A percentile compares a stretch with the other conserved stretches of the same genome.
phyloP scores from a whole-genome alignment of 2,797 vertebrate species.

The Crax fasciolata region DNA sequence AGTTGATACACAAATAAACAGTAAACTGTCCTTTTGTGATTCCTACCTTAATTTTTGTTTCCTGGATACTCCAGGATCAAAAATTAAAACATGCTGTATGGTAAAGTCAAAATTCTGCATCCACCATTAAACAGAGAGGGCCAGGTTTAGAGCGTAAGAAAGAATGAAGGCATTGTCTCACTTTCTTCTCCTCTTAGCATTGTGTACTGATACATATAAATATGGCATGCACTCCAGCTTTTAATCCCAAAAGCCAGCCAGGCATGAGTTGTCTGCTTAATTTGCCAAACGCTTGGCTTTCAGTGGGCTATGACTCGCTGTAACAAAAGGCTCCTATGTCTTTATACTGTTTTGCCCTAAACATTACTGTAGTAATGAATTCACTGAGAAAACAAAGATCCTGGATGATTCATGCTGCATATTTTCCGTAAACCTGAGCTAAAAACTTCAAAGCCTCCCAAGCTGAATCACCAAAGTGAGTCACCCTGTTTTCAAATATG shows the following conservation, averaged over 20 bases:
- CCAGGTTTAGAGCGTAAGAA: neutral
- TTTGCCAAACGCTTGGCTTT: neutral
- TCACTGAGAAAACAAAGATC: conserved; percentile 32
- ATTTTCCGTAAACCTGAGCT: conserved; percentile 49
- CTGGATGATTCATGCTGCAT: conserved; percentile 18
- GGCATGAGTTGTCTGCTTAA: neutral
- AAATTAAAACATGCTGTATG: neutral
- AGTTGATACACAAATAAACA: neutral
- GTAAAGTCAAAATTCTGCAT: neutral
- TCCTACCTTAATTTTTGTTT: neutral
- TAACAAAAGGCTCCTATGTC: conserved; percentile 23
- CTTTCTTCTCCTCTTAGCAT: neutral
- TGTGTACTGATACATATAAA: neutral
- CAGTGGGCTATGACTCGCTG: neutral
- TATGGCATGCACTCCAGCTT: neutral
- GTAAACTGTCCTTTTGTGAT: rapidly evolving
- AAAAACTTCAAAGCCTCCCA: conserved; percentile 42
- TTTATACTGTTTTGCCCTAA: neutral
- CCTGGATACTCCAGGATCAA: neutral
- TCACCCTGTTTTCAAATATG: neutral
- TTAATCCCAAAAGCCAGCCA: neutral
- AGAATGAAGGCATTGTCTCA: neutral
- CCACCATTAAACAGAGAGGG: neutral
- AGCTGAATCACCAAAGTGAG: conserved; percentile 9
- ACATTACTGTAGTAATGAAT: neutral